Evolutionary conservation across 2,888 invertebrate genomes (phyloP), one percentile per base, ranked within the genome.

Genomic region (Invenusta paracnida): DNA sequence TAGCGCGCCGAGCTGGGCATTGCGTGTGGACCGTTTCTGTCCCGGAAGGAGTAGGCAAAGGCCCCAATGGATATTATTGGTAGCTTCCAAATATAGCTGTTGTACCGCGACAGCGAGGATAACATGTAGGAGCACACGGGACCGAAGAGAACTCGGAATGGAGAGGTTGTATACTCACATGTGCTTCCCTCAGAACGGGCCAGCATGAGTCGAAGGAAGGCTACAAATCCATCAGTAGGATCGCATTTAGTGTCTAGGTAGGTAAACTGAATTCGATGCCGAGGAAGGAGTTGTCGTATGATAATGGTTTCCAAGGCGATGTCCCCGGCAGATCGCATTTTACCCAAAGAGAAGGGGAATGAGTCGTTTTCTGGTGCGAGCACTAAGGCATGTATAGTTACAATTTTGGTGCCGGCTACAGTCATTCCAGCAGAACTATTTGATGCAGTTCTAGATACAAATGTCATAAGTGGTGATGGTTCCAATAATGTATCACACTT

Each of bases 51-150:
- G 27, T 84, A 29, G n/a, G 17, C 84, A 29, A 84, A 84, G 17
- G 84, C 84, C 29, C 84, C 84, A 1, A 84, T 67, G 25, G 84
- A 67, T 1, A 84, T 23, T 1, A 84, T 84, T 25, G 84, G 84
- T 27, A 48, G 23, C 25, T 84, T 84, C 84, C 84, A 84, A 17
- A 84, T 29, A 23, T 67, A 28, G 1, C 67, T 67, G 30, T 84
- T 84, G n/a, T 67, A 27, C 1, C 84, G 28, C 28, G 84, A 81
- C 66, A 84, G 67, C 17, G 25, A 17, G 1, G 84, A 84, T 2
- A 84, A 11, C 67, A 30, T 29, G 73, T 84, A 84, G 27, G 84
- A 84, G 23, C 84, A 84, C n/a, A 84, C 84, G 1, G 84, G 84
- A 1, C 84, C 84, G 67, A 84, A 23, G n/a, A 84, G 66, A 17